Percentiles rank a stretch among this genome's conserved stretches.
Evolutionary conservation across 1,140 invertebrate species (phyloP).

Genomic region (Tribolium castaneum): DNA sequence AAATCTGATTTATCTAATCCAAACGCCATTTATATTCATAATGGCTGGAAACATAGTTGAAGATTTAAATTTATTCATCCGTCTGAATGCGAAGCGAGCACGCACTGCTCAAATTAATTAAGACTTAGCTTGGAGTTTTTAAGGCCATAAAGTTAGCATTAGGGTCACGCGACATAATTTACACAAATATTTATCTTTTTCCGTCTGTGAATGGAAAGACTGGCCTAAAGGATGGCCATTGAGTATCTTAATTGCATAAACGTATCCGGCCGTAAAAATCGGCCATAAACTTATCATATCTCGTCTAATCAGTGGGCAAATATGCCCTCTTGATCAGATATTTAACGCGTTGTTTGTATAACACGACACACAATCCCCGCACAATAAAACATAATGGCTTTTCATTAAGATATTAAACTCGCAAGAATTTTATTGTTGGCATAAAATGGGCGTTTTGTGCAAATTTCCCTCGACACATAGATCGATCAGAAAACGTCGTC

Average conservation of each 20-base stretch:
- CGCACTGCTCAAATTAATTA: conserved; percentile 47
- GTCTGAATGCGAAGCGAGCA: conserved; percentile 36
- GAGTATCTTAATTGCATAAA: conserved; percentile 28
- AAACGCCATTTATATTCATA: conserved; percentile 43
- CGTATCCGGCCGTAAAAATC: conserved; percentile 33
- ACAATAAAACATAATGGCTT: conserved; percentile 46
- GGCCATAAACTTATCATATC: conserved; percentile 39
- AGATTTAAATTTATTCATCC: conserved; percentile 47
- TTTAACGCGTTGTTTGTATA: conserved; percentile 38
- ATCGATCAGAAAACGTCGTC: conserved; percentile 15
- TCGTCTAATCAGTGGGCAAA: conserved; percentile 40
- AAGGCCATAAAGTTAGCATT: conserved; percentile 32
- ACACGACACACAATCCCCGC: conserved; percentile 20
- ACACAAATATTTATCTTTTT: conserved; percentile 42
- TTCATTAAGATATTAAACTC: conserved; percentile 45
- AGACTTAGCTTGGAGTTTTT: conserved; percentile 42
- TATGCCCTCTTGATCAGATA: conserved; percentile 33
- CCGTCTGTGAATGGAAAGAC: conserved; percentile 11
- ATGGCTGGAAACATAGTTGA: conserved; percentile 35
- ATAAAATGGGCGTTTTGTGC: conserved; percentile 29
- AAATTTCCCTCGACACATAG: conserved; percentile 25
- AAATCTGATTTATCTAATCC: conserved; percentile 40
- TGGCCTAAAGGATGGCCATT: not conserved
- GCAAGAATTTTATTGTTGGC: conserved; percentile 45
- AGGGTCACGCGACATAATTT: conserved; percentile 45